phyloP scores from a whole-genome alignment of 2,888 invertebrate species.

The Hemaris fuciformis region DNA sequence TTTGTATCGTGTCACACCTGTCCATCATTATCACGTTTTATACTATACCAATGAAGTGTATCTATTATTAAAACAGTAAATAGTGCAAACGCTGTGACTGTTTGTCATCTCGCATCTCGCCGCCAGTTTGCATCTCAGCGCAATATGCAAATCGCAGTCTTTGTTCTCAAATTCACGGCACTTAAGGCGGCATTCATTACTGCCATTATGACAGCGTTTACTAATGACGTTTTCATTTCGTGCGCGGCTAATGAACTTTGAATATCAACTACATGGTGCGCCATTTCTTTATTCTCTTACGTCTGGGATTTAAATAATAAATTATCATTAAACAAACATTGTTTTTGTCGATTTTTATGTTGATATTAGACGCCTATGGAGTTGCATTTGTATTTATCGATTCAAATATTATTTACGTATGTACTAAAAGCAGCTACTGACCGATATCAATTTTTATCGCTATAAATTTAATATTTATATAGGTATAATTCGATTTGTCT shows the following conservation, averaged over 20 bases:
- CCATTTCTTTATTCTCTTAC: background rate
- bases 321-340: background rate
- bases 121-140: conserved; percentile 22
- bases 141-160: conserved; percentile 46
- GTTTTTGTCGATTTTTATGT: no score
- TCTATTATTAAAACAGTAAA: background rate
- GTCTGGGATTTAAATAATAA: background rate
- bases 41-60: no score
- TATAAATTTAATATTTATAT: background rate
- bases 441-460: no score
- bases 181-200: conserved; percentile 34
- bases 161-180: conserved; percentile 33
- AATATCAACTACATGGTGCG: background rate
- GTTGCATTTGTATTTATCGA: no score
- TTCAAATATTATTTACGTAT: no score
- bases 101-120: background rate
- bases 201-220: conserved; percentile 24
- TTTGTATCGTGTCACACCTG: no score
- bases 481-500: background rate
- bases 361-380: no score
- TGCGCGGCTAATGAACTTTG: conserved; percentile 1
- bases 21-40: no score
- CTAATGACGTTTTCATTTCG: conserved; percentile 16
- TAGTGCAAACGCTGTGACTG: background rate
- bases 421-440: no score